These are phyloP conservation scores for Caenorhabditis panamensis DNA, from an alignment of 2,888 invertebrate genomes.

Conservation along the genomic window DNA sequence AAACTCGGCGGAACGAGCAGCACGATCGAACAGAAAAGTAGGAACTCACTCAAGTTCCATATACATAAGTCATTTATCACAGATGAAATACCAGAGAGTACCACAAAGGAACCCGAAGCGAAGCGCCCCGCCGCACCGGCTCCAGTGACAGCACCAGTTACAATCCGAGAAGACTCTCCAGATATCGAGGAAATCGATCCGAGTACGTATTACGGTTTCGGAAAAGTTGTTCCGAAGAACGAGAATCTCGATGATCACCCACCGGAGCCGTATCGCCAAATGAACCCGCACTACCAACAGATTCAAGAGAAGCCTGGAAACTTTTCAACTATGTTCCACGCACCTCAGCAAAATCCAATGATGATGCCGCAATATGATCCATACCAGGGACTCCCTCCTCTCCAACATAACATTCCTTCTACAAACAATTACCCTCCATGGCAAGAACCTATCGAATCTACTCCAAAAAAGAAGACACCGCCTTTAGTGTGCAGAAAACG, in stretches of 20 bases:
- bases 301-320: background rate
- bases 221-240: background rate
- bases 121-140: too few relatives aligned
- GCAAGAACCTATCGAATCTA: background rate
- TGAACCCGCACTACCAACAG: background rate
- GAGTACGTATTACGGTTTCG: background rate
- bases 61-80: too few relatives aligned
- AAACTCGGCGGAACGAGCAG: background rate
- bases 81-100: too few relatives aligned
- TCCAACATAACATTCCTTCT: too few relatives aligned
- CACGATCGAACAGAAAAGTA: too few relatives aligned
- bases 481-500: background rate
- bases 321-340: background rate
- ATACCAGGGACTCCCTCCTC: too few relatives aligned
- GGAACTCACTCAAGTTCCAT: too few relatives aligned
- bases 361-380: too few relatives aligned
- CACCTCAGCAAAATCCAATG: too few relatives aligned
- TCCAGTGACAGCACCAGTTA: background rate
- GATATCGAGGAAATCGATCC: background rate
- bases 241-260: background rate
- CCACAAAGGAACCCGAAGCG: too few relatives aligned
- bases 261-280: slow-evolving; percentile 1
- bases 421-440: too few relatives aligned
- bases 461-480: too few relatives aligned
- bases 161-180: background rate